Evolutionary conservation across 2,113 vertebrate species (phyloP).

Genomic region (Callorhinus ursinus): DNA sequence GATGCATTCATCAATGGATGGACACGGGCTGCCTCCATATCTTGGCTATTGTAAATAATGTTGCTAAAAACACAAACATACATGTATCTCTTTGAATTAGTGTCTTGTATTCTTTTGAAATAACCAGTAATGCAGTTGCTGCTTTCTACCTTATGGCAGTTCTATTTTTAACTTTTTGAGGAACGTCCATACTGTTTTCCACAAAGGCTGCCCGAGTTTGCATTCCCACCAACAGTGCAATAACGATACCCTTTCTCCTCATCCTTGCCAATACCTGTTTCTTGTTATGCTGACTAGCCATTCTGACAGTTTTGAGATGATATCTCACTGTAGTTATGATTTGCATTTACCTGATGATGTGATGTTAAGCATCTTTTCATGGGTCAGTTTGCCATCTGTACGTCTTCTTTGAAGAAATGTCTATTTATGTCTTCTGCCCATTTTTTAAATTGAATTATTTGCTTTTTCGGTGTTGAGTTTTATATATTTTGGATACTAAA

Average conservation of each 20-base stretch:
- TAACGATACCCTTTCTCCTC: not conserved
- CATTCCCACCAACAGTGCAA: too few relatives aligned
- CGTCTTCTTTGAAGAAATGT: not conserved
- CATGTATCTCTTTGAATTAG: too few relatives aligned
- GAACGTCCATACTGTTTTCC: too few relatives aligned
- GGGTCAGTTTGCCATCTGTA: not conserved
- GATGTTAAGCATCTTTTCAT: not conserved
- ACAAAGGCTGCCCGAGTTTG: too few relatives aligned
- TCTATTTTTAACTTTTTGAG: too few relatives aligned
- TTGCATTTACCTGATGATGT: not conserved
- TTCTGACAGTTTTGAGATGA: not conserved
- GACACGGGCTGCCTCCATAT: not conserved
- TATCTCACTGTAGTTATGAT: not conserved
- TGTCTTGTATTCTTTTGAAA: too few relatives aligned
- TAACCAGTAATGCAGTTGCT: too few relatives aligned
- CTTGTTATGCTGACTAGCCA: not conserved
- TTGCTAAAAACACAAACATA: not conserved
- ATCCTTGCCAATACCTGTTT: not conserved
- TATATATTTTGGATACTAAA: not conserved
- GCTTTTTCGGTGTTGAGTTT: not conserved
- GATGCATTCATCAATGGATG: not conserved
- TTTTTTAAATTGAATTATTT: not conserved
- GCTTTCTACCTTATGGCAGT: too few relatives aligned
- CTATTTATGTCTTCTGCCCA: not conserved
- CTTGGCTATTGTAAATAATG: not conserved